Base-by-base conservation (phyloP, 2,888 invertebrate species). In the Eurytoma adleriae region DNA sequence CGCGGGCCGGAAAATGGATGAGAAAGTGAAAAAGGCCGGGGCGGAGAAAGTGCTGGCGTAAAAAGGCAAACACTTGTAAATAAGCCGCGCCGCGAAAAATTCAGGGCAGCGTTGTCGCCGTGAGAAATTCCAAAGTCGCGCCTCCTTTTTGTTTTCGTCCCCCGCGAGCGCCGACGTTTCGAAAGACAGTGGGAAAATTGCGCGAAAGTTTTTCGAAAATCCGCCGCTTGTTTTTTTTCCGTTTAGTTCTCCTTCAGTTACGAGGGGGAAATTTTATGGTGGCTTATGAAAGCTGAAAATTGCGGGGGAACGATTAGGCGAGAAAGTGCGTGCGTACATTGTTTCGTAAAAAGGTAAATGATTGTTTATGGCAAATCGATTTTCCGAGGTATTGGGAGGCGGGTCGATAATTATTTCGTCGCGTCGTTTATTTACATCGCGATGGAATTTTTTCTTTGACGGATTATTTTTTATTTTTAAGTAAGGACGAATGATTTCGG, bases 1-100 rank as follows among this genome's bases (percentile, higher is more conserved):
- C 5, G 7, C 7, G 10, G 30, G 69, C 50, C 13, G 67, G 56
- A 72, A 71, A 62, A 48, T 20, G 54, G 5, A 24, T 48, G 69
- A 69, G 79, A 79, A 79, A 79, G 79, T 79, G 69, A 74, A 69
- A 74, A 79, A 79, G 74, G n/a, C 50, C 73, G 73, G 40, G 64
- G 76, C 67, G 59, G 67, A 73, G 78, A 67, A 72, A 67, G 72
- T 71, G 30, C 40, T 10, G 59, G 48, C 57, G 67, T 68, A 78
- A 78, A 78, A 78, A 78, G 24, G 50, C 57, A 50, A 79, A 64
- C 54, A 57, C 54, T 74, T 71, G 67, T 62, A 74, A 79, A 70
- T 13, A 64, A 69, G 56, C 62, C 10, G 61, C 18, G 54, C 27
- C 54, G 13, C 16, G 48, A 69, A 79, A 74, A 74, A 74, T 79